Base-by-base conservation (phyloP, 2,888 invertebrate species). In the Achlya flavicornis region DNA sequence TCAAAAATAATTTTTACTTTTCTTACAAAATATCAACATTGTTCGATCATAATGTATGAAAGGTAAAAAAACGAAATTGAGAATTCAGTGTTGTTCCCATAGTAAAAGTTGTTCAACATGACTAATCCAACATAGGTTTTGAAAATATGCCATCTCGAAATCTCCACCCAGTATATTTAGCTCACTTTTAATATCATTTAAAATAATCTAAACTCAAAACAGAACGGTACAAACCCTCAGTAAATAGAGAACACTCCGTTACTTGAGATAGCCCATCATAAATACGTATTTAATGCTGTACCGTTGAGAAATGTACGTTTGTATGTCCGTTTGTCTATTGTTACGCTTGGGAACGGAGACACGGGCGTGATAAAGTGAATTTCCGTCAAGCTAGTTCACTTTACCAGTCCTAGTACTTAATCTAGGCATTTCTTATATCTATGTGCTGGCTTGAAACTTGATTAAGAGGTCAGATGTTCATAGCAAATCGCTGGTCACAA, bases 181-280 rank as follows among this genome's bases (percentile, higher is more conserved):
- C n/a, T 53, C 19, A 19, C 53, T 53, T 53, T 19, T 53, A 19
- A 53, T 53, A 53, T 53, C 53, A 59, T n/a, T 35, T 6, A 38
- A 38, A 38, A 33, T 61, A 35, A 35, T 57, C 53, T 38, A 57
- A 8, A 19, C 14, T 48, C 8, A n/a, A 53, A 61, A 41, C 32
- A 32, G 19, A n/a, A 14, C 32, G 63, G 61, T 65, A 64, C 60
- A 63, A 66, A 66, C 64, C 41, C 61, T 65, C 62, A 69, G 61
- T 60, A 63, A 63, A 66, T 64, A 61, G 58, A 62, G 70, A 64
- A 68, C 64, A 63, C 62, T 65, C 77, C 77, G 77, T 75, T 77
- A 77, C 60, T 57, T 64, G 38, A 71, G 77, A 75, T 73, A 73
- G 65, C 62, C 63, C 67, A 69, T 74, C 77, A 72, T 77, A 73